Evolutionary conservation across 2,888 invertebrate genomes (phyloP).

Genomic region (Chironomus riparius): DNA sequence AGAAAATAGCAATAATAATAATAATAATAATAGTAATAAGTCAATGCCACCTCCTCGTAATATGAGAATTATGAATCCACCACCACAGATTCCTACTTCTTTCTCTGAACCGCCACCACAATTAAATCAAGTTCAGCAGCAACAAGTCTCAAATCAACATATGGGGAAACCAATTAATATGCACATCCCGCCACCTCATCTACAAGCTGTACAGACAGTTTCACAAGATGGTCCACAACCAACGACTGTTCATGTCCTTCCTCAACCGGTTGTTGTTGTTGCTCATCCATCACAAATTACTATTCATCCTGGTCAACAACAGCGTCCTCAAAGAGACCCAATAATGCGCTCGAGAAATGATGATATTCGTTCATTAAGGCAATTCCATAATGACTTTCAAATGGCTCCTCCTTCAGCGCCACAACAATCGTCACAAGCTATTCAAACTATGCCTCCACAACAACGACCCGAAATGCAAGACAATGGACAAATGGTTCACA

Average conservation of each 20-base stretch:
- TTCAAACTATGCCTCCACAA: constrained; percentile 33
- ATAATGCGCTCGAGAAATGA: constrained; percentile 34
- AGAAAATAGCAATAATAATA: constrained; percentile 2
- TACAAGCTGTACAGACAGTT: background rate
- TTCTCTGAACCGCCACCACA: background rate
- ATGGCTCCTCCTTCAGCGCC: constrained; percentile 42
- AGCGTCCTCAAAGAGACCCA: constrained; percentile 35
- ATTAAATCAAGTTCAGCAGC: constrained; percentile 10
- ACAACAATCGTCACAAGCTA: constrained; percentile 28
- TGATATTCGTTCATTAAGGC: constrained; percentile 54
- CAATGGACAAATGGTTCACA: constrained; percentile 34
- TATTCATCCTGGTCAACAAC: constrained; percentile 35
- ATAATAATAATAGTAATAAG: constrained; percentile 16
- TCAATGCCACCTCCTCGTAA: constrained; percentile 11
- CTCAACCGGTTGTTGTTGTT: background rate
- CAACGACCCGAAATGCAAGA: constrained; percentile 30
- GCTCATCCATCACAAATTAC: constrained; percentile 28
- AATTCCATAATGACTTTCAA: constrained; percentile 74
- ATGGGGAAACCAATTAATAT: constrained; percentile 34
- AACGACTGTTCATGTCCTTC: constrained; percentile 25
- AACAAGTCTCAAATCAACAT: constrained; percentile 31
- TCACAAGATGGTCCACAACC: constrained; percentile 14
- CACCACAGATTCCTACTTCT: background rate
- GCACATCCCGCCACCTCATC: constrained; percentile 29
- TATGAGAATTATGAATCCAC: constrained; percentile 17